Base-by-base conservation (phyloP, 2,888 invertebrate genomes). In the Mylabris sibirica region DNA sequence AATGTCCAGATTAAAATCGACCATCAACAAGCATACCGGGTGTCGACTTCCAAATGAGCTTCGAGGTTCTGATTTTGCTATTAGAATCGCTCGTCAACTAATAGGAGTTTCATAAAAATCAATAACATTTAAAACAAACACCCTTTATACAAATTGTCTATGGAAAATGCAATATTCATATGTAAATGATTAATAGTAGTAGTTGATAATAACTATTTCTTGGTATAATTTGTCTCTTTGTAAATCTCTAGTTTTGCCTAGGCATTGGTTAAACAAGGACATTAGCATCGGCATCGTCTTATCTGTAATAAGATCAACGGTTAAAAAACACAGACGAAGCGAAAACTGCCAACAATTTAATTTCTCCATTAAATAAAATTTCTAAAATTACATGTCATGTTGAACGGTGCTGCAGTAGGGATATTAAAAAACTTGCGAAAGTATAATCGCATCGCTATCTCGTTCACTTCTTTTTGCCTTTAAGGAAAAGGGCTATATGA, bases 361-460 rank as follows among this genome's bases (percentile, higher is more conserved):
- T 78, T 77, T 75, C 75, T 69, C 76, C 78, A 79, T 81, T 81
- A 80, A 81, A 80, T 80, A 80, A 80, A 81, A 81, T 80, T 79
- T 75, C 73, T 74, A 76, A 81, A 81, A 82, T 81, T 81, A 81
- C 79, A 77, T 79, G 80, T 80, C 80, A 79, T 80, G 81, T 81
- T 81, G 78, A 81, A 80, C 78, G 79, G 78, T 75, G 76, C 76
- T 79, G 80, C 81, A 80, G 81, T 77, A 77, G 20, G 20, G 83
- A 83, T 83, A 83, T 83, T 83, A 82, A 83, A 83, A 83, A 83
- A 82, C 80, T 83, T 83, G 83, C 79, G 77, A 81, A 82, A 82
- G 82, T 53, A 53, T 81, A 82, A 82, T 82, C 82, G 80, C 77
- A 73, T 68, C 75, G 77, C 77, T 75, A 77, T 78, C 75, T 73